A percentile compares a stretch with the other conserved stretches of the same genome.
phyloP scores from a whole-genome alignment of 2,888 invertebrate species.

The Barypeithes pellucidus region DNA sequence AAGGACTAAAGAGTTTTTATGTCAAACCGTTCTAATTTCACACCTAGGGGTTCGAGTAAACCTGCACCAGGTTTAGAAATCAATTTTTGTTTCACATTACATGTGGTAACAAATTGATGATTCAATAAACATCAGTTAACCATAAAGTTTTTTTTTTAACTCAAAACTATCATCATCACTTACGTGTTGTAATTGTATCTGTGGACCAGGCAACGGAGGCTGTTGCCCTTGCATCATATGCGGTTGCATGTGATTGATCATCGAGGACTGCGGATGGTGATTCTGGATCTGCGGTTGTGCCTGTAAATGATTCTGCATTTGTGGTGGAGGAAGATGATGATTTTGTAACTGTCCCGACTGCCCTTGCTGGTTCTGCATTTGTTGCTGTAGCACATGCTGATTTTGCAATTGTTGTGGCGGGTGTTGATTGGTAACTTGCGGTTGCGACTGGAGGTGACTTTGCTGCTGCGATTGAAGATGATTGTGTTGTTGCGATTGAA shows the following conservation, averaged over 20 bases:
- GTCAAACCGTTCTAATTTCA: too few species aligned
- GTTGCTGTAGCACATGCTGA: conserved; percentile 29
- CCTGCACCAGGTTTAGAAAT: too few species aligned
- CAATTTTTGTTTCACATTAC: too few species aligned
- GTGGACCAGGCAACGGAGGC: conserved; percentile 19
- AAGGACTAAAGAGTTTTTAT: too few species aligned
- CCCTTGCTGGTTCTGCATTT: conserved; percentile 64
- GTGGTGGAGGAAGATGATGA: conserved; percentile 69
- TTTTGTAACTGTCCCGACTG: conserved; percentile 66
- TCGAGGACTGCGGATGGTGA: conserved; percentile 18
- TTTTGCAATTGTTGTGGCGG: conserved; percentile 55
- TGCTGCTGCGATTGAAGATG: conserved; percentile 22
- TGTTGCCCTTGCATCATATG: conserved; percentile 42
- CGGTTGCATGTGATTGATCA: conserved; percentile 36
- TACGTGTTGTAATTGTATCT: conserved; percentile 17
- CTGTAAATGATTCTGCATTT: conserved; percentile 60
- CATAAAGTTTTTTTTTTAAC: too few species aligned
- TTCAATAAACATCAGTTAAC: too few species aligned
- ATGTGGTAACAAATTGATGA: too few species aligned
- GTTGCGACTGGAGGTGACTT: conserved; percentile 54
- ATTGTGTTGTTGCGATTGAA: conserved; percentile 32
- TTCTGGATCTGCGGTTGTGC: conserved; percentile 39
- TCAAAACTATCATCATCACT: not conserved
- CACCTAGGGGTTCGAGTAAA: too few species aligned
- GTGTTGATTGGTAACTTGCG: conserved; percentile 46